Conservation (phyloP, 2,113 vertebrate species). For the Cyprichromis sp. region DNA sequence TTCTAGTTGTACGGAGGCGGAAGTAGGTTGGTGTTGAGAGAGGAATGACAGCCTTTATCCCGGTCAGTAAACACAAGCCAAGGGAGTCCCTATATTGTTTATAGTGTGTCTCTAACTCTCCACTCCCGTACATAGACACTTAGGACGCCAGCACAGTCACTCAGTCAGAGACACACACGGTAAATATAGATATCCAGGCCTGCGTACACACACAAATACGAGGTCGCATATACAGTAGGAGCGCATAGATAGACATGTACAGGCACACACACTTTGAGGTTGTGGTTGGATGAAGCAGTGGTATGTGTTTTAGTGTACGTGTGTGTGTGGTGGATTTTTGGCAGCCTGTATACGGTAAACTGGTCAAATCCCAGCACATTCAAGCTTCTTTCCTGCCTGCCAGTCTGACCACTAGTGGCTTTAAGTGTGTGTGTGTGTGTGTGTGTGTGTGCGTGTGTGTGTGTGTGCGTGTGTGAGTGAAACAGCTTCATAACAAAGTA, state of each 20-base stretch:
- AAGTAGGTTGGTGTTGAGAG: conserved; percentile 43
- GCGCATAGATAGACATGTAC: neutral
- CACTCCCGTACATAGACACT: neutral
- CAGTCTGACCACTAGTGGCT: conserved; percentile 56
- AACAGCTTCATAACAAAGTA: neutral
- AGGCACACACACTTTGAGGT: neutral
- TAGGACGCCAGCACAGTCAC: neutral
- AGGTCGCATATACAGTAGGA: neutral
- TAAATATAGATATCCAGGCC: neutral
- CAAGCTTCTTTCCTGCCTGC: conserved; percentile 51
- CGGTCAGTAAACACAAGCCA: conserved; percentile 50
- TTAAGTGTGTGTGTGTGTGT: neutral
- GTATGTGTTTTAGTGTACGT: neutral
- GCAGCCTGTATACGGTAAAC: conserved; percentile 18
- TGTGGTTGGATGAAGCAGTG: conserved; percentile 5
- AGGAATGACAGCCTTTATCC: conserved; percentile 50
- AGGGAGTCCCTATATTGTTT: conserved; percentile 50
- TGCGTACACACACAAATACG: neutral
- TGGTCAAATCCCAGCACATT: conserved; percentile 44
- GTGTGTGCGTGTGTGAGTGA: neutral
- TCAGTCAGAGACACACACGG: neutral
- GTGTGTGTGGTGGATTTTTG: conserved; percentile 28
- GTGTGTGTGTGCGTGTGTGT: neutral
- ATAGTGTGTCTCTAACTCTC: conserved; percentile 9
- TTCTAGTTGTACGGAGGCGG: conserved; percentile 13